phyloP scores from a whole-genome alignment of 2,888 invertebrate genomes.

The Odontothrips loti region DNA sequence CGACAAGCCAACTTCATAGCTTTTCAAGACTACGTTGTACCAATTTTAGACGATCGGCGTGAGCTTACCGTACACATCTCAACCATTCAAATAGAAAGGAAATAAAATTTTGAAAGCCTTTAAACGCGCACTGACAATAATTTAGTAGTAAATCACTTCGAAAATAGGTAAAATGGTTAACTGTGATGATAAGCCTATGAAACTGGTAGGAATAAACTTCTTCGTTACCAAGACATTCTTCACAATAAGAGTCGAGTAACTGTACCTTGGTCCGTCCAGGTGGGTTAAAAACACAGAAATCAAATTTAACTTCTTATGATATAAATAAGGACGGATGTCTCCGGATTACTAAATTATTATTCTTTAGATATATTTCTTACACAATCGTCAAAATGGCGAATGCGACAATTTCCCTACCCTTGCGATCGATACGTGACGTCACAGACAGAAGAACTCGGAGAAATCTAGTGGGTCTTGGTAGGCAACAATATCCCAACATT shows the following conservation, averaged over 20 bases:
- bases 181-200: conserved; percentile 27
- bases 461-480: background rate
- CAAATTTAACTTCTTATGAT: conserved; percentile 44
- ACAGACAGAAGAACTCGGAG: background rate
- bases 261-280: conserved; percentile 78
- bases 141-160: background rate
- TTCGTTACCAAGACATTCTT: background rate
- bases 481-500: no score
- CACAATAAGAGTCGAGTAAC: conserved; percentile 50
- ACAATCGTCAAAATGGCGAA: conserved; percentile 31
- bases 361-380: conserved; percentile 38
- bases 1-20: background rate
- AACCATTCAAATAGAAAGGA: background rate
- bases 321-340: conserved; percentile 47
- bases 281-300: conserved; percentile 64
- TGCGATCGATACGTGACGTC: conserved; percentile 21
- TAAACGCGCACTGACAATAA: background rate
- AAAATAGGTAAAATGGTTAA: background rate
- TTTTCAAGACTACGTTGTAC: background rate
- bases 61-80: background rate
- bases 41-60: background rate
- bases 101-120: background rate
- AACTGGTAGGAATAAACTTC: conserved; percentile 44
- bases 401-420: conserved; percentile 23
- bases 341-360: conserved; percentile 46